Evolutionary conservation across 2,113 vertebrate genomes (phyloP), one percentile per base, ranked within the genome.

Genomic region (Perca schrenkii): DNA sequence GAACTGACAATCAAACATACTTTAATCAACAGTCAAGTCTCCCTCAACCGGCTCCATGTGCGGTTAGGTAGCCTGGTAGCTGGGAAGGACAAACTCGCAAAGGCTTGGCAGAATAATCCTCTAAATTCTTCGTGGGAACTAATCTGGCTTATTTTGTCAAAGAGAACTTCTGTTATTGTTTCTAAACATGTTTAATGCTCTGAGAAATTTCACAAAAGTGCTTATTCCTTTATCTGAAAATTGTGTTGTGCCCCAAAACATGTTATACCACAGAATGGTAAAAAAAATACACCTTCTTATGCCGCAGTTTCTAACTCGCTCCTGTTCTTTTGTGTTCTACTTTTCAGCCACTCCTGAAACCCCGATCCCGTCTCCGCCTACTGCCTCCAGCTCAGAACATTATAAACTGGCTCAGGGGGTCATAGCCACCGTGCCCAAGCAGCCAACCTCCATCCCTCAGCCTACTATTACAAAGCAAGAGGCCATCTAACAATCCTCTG

Each of bases 401-500:
- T 99, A 99, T 90, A 99, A 99, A 94, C 95, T 99, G 86, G 93
- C 97, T 83, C 97, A 97, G 0, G 98, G 98, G 64, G 97, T 98
- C 84, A 98, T 99, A 67, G 84, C 97, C 69, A 97, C 97, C 0
- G 95, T 97, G 28, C 95, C 97, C 68, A 99, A 99, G 91, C 98
- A 98, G 84, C 95, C 97, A 7, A 96, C 93, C 17, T 96, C 97
- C 86, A 97, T 98, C 90, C 96, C 96, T 46, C 98, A 97, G 80
- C 95, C 97, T 0, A 95, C 97, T 80, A 98, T 99, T 94, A 98
- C 98, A 12, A 99, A 99, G 93, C 98, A 99, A 84, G 98, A 99
- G 91, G 96, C 97, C 91, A 98, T 99, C 92, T 99, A 97, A 96
- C 83, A 54, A 16, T 50, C 72, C 28, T 61, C 46, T 46, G 15